Evolutionary conservation across 2,797 vertebrate genomes (phyloP), one percentile per base, ranked within the genome.

Genomic region (Lagodon rhomboides): DNA sequence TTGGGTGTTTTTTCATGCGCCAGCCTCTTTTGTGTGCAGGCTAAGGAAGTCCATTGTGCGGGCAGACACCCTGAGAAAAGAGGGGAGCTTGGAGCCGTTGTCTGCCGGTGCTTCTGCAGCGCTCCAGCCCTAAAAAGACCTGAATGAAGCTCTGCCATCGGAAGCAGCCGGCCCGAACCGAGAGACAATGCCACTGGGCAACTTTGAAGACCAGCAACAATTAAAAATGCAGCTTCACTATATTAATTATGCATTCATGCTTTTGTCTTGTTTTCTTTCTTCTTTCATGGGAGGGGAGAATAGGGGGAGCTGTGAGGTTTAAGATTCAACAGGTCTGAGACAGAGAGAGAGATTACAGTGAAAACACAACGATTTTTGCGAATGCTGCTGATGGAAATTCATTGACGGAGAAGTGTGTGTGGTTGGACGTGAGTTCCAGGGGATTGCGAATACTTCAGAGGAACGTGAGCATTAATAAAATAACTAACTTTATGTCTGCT

Each of bases 41-140:
- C 91, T 91, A 83, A 94, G 94, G 93, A 95, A 94, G 92, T 93
- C 91, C 83, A 95, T 95, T 95, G 95, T 95, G 92, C 72, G 68
- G 82, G 82, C 87, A 93, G 93, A 94, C 93, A 93, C 93, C 92
- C 94, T 91, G 91, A 95, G 94, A 95, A 95, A 95, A 90, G 92
- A 92, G 90, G 88, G 85, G 85, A 90, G 92, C 86, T 93, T 83
- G 83, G 89, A 87, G 87, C 93, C 30, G 93, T 93, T 95, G 95
- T 95, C 92, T 93, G 79, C 86, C 62, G 88, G 83, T 86, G 90
- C 94, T 93, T 93, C 93, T 92, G 90, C 90, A 84, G 85, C 74
- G 56, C 76, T 84, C 73, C 11, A 68, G 62, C 75, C 83, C 87
- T 82, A 77, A 84, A 88, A 86, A 76, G 81, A 67, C 77, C 80